Evolutionary conservation across 2,113 vertebrate genomes (phyloP), one percentile per base, ranked within the genome.

Genomic region (Pachycephala philippinensis): DNA sequence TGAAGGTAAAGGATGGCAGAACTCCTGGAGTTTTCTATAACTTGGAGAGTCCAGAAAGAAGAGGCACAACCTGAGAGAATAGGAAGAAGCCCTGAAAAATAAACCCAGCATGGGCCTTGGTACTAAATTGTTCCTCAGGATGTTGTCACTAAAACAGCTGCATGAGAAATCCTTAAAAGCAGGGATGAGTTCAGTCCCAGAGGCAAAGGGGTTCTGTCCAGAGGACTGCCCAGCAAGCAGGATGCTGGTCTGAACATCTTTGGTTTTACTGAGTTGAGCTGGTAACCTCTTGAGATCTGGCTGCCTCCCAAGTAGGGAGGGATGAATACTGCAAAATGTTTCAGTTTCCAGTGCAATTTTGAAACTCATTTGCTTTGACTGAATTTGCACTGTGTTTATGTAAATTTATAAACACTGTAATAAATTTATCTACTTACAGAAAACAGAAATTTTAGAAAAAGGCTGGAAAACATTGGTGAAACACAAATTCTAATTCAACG

Each of bases 211-310:
- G 14, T 60, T 71, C 90, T 78, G 69, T 64, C 76, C 92, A 68
- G 60, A 75, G 63, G 45, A 8, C 35, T 76, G 42, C 85, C 42
- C 72, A 81, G 64, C 30, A 64, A 68, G 44, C 61, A 64, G 68
- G 52, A 45, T 17, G 56, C 40, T 93, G 76, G 47, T 92, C 83
- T 92, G 92, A 89, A 60, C 31, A 49, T 87, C 83, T 87, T 81
- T 68, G 76, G 64, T 84, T 97, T 93, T 68, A 70, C 52, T 31
- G 76, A 95, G 40, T 81, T 60, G 83, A 86, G 96, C 76, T 96
- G 71, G 79, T 96, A 96, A 96, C 95, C 90, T 96, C 92, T 96
- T 89, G 88, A 96, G 93, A 95, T 94, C 93, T 96, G 94, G 96
- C 96, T 96, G 89, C 66, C 74, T 96, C 93, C 95, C 93, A 96